Percentiles rank a stretch among this genome's conserved stretches.
Evolutionary conservation across 2,113 vertebrate species (phyloP).

Genomic region (Ovibos moschatus): DNA sequence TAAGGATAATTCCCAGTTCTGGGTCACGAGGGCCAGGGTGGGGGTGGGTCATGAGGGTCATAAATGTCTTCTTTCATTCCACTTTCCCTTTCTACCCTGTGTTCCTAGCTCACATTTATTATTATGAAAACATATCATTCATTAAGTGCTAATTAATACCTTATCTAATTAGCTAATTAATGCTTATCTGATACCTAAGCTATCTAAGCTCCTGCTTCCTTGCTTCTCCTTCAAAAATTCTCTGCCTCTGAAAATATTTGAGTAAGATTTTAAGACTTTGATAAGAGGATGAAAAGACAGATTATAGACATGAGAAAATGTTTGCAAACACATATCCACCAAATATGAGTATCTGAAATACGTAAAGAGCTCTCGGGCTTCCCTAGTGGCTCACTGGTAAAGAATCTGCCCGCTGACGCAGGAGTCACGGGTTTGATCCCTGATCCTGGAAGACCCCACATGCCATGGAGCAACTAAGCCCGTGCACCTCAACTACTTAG

Average conservation of each 20-base stretch:
- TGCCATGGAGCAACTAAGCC: neutral
- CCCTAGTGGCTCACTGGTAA: neutral
- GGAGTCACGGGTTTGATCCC: neutral
- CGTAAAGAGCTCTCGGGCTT: neutral
- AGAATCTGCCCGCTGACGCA: neutral
- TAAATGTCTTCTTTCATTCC: neutral
- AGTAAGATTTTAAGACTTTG: neutral
- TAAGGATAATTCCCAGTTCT: neutral
- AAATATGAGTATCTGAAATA: neutral
- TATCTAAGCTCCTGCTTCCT: neutral
- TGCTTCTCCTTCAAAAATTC: neutral
- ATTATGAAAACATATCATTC: neutral
- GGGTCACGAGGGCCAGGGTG: neutral
- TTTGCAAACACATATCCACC: neutral
- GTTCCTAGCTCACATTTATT: neutral
- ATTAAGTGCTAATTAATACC: neutral
- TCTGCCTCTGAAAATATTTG: neutral
- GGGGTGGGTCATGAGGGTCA: neutral
- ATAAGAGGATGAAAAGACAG: neutral
- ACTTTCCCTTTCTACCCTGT: neutral
- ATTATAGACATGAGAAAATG: neutral
- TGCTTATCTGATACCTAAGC: neutral
- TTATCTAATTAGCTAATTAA: neutral
- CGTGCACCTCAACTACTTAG: fast-evolving
- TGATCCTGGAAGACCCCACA: neutral